phyloP scores from a whole-genome alignment of 2,888 invertebrate species.

The Cerceris rybyensis region DNA sequence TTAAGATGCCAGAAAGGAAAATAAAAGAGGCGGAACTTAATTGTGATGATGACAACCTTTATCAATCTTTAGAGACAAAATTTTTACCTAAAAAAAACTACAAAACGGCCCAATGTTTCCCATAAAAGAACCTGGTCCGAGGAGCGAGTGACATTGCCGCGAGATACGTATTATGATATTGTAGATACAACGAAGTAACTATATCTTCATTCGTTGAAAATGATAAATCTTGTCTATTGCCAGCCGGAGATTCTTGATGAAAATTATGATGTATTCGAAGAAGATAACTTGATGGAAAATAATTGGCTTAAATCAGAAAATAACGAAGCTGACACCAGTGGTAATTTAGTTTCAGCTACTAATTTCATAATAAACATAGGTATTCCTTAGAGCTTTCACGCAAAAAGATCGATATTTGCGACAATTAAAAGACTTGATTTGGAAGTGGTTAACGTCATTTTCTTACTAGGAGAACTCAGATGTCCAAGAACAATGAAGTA shows the following conservation, averaged over 20 bases:
- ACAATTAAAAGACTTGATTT: slow-evolving; percentile 89
- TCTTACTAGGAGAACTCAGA: slow-evolving; percentile 79
- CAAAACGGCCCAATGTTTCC: neutral
- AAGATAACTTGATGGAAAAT: too few species aligned
- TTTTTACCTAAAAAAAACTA: neutral
- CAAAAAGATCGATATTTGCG: slow-evolving; percentile 95
- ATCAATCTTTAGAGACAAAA: neutral
- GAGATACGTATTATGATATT: slow-evolving; percentile 64
- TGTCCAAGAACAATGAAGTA: slow-evolving; percentile 36
- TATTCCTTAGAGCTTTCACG: slow-evolving; percentile 91
- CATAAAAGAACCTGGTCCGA: slow-evolving; percentile 61
- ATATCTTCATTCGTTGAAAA: slow-evolving; percentile 72
- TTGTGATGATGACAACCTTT: neutral
- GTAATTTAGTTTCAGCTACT: slow-evolving; percentile 87
- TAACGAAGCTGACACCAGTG: slow-evolving; percentile 78
- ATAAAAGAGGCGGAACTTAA: neutral
- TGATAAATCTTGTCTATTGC: slow-evolving; percentile 83
- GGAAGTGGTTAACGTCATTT: slow-evolving; percentile 84
- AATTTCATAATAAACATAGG: slow-evolving; percentile 86
- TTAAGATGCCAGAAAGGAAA: neutral
- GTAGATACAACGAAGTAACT: too few species aligned
- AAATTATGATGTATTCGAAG: slow-evolving; percentile 51
- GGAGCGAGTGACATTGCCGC: slow-evolving; percentile 64
- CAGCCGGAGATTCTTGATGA: slow-evolving; percentile 81
- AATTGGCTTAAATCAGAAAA: slow-evolving; percentile 60